A percentile compares a stretch with the other conserved stretches of the same genome.
Conservation (phyloP, 2,888 invertebrate species). For the Tetragnatha montana region DNA sequence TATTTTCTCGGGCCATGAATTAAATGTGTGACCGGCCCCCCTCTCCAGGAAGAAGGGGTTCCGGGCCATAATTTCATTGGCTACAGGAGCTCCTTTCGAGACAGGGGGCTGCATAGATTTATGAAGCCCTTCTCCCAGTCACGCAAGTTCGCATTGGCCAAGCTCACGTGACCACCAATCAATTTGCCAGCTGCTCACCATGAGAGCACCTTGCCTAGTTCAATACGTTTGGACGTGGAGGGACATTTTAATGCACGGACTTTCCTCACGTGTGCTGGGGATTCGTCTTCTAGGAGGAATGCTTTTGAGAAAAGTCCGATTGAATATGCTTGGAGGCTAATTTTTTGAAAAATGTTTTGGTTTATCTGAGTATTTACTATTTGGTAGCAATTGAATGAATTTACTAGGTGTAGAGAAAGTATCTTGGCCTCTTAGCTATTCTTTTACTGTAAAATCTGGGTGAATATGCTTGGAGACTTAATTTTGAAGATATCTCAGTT, state of each 20-base stretch:
- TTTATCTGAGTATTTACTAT: too few species aligned
- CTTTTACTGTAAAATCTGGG: too few species aligned
- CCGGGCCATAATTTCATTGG: slow-evolving; percentile 68
- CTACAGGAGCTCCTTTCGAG: slow-evolving; percentile 62
- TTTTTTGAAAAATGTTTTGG: too few species aligned
- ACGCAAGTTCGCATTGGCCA: slow-evolving; percentile 62
- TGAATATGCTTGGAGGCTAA: too few species aligned
- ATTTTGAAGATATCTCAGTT: too few species aligned
- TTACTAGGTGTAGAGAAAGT: too few species aligned
- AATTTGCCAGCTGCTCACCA: slow-evolving; percentile 64
- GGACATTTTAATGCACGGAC: slow-evolving; percentile 9
- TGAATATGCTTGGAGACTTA: too few species aligned
- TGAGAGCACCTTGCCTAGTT: slow-evolving; percentile 39
- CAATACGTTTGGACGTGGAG: slow-evolving; percentile 45
- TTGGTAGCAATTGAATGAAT: too few species aligned
- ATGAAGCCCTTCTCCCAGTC: slow-evolving; percentile 69
- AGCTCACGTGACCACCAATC: slow-evolving; percentile 70
- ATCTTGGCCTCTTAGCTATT: too few species aligned
- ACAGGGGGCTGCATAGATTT: slow-evolving; percentile 62
- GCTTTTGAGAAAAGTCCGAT: too few species aligned
- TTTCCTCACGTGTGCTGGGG: background rate
- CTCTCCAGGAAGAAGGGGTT: slow-evolving; percentile 22
- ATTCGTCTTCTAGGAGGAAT: background rate
- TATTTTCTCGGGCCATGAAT: background rate
- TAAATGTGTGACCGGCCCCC: slow-evolving; percentile 45